Evolutionary conservation across 2,113 vertebrate species (phyloP).

Genomic region (Peromyscus polionotus): DNA sequence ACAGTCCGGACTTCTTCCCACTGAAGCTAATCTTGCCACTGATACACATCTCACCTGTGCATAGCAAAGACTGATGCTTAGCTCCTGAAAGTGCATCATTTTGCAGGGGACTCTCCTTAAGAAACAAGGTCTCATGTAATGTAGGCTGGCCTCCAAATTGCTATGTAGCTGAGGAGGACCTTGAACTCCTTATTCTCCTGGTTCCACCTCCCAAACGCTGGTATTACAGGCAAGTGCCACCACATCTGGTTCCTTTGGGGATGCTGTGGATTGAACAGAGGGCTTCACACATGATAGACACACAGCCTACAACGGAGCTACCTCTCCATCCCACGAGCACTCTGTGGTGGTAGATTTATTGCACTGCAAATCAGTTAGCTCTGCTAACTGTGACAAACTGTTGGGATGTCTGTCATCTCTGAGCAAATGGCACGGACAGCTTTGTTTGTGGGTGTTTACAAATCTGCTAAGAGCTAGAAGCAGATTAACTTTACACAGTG

Average conservation of each 20-base stretch:
- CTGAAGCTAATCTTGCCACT: constrained; percentile 1
- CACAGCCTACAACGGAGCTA: not conserved
- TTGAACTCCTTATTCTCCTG: not conserved
- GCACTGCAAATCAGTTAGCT: not conserved
- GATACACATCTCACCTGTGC: not conserved
- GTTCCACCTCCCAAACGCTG: not conserved
- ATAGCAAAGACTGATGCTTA: not conserved
- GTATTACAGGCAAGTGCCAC: not conserved
- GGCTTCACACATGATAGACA: not conserved
- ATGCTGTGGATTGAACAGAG: not conserved
- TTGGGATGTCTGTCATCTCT: constrained; percentile 34
- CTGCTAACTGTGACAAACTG: not conserved
- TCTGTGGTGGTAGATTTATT: not conserved
- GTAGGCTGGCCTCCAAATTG: not conserved
- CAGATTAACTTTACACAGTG: not conserved
- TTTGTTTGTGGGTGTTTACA: constrained; percentile 57
- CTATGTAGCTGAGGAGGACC: not conserved
- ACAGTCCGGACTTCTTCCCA: not conserved
- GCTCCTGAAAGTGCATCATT: not conserved
- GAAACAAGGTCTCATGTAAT: not conserved
- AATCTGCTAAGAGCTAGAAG: not conserved
- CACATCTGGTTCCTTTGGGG: not conserved
- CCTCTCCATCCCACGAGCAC: not conserved
- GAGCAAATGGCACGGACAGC: constrained; percentile 30
- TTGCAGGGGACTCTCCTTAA: not conserved